phyloP scores from a whole-genome alignment of 64 coral and sea anemone genomes.

The Dendrophyllia cribrosa region DNA sequence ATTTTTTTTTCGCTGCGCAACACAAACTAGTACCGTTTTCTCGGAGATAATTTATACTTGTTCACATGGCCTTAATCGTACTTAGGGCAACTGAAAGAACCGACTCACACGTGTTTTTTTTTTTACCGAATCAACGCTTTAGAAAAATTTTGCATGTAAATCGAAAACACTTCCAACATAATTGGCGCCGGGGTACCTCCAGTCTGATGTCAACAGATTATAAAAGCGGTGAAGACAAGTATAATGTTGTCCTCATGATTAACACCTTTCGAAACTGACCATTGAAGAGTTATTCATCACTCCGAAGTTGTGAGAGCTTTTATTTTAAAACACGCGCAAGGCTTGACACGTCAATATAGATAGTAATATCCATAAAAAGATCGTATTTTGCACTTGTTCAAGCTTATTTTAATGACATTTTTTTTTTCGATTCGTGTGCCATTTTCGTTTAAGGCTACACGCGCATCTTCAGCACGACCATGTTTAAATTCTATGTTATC shows the following conservation, averaged over 20 bases:
- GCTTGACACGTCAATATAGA: not conserved
- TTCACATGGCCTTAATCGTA: too few relatives aligned
- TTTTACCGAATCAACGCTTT: not conserved
- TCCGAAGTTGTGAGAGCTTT: not conserved
- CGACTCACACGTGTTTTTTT: not conserved
- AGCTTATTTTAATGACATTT: not conserved
- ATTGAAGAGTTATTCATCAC: not conserved
- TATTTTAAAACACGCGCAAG: not conserved
- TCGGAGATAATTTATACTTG: not conserved
- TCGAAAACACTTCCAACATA: not conserved
- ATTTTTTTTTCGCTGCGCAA: not conserved
- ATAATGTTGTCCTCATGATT: not conserved
- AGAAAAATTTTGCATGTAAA: conserved; percentile 2
- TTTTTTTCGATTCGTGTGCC: too few relatives aligned
- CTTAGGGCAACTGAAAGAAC: too few relatives aligned
- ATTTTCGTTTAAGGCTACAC: too few relatives aligned
- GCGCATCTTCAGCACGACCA: too few relatives aligned
- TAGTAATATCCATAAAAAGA: not conserved
- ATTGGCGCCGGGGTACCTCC: conserved; percentile 7
- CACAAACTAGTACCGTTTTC: not conserved
- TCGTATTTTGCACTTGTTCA: not conserved
- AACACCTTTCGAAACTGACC: not conserved
- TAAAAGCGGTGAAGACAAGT: not conserved
- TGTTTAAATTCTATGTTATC: not conserved
- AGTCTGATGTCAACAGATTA: conserved; percentile 6